phyloP scores from a whole-genome alignment of 2,888 invertebrate genomes.

The Epicampocera succincta region DNA sequence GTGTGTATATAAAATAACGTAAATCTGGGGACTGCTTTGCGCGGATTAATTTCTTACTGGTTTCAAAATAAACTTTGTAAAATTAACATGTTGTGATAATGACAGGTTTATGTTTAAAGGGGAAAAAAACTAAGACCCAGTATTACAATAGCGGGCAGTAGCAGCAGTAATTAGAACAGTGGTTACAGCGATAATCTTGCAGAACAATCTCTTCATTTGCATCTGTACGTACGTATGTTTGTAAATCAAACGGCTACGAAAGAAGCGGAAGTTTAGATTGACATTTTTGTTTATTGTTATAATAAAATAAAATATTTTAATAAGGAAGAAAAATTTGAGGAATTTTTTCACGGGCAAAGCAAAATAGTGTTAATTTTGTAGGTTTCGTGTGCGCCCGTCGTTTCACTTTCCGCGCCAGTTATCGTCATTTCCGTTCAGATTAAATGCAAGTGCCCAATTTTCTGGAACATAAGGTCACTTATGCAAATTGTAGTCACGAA shows the following conservation, averaged over 20 bases:
- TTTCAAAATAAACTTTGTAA: constrained; percentile 57
- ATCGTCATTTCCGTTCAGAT: no score
- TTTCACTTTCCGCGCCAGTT: no score
- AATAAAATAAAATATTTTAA: no score
- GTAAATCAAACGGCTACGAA: constrained; percentile 35
- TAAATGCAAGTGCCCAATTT: no score
- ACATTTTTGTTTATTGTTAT: no score
- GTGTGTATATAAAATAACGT: constrained; percentile 4
- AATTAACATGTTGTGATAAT: constrained; percentile 63
- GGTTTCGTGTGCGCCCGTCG: no score
- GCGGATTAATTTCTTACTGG: constrained; percentile 62
- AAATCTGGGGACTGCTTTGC: constrained; percentile 48
- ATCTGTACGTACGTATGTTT: no score
- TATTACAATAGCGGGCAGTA: constrained; percentile 40
- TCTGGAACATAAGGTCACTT: no score
- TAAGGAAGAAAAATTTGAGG: no score
- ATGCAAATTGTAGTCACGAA: no score
- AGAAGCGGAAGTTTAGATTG: background rate
- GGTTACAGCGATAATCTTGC: constrained; percentile 41
- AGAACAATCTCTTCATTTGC: constrained; percentile 31
- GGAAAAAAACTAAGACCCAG: constrained; percentile 43
- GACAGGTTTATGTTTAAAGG: constrained; percentile 56
- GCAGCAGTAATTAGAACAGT: constrained; percentile 8
- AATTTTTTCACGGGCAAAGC: no score
- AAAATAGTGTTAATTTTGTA: no score